Conservation (phyloP, 2,113 vertebrate species). For the Collichthys lucidus region DNA sequence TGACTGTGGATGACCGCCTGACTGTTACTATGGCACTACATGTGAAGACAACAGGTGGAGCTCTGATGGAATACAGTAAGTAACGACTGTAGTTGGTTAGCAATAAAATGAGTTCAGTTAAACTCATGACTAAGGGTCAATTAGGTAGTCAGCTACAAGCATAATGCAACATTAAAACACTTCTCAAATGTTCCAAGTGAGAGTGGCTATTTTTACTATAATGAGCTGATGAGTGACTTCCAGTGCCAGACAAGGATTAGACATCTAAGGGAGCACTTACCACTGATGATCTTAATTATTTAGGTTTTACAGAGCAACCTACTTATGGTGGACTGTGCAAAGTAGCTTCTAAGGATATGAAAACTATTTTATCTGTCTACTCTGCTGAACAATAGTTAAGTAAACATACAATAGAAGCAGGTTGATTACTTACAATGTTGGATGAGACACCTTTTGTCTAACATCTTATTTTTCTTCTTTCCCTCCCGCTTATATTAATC, state of each 20-base stretch:
- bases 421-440: no score
- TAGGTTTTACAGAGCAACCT: constrained; percentile 24
- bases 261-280: constrained; percentile 41
- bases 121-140: background rate
- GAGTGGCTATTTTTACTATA: constrained; percentile 53
- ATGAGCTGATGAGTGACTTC: constrained; percentile 18
- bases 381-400: background rate
- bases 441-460: background rate
- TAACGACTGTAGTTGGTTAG: background rate
- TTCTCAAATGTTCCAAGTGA: background rate
- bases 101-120: background rate
- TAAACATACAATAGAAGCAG: background rate
- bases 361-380: background rate
- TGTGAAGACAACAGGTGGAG: constrained; percentile 51
- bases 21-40: constrained; percentile 71
- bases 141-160: background rate
- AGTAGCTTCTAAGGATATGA: background rate
- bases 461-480: constrained; percentile 34
- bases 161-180: background rate
- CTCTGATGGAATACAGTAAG: constrained; percentile 80
- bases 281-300: constrained; percentile 49
- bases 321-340: constrained; percentile 1
- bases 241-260: constrained; percentile 65
- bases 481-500: constrained; percentile 48
- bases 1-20: constrained; percentile 85